phyloP scores from a whole-genome alignment of 2,797 vertebrate species.

The Mus spretus region DNA sequence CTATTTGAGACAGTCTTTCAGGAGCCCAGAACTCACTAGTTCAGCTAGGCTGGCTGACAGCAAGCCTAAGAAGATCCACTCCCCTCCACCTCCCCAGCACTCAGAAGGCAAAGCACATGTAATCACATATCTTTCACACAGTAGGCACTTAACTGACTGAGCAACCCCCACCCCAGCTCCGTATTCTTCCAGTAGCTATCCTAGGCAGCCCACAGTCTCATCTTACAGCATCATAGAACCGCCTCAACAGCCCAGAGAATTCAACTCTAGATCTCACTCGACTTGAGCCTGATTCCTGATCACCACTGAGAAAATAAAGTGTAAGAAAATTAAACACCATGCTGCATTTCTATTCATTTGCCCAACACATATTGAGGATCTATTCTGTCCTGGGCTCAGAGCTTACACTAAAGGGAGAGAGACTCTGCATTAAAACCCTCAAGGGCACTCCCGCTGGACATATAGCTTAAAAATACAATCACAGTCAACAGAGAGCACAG shows the following conservation, averaged over 20 bases:
- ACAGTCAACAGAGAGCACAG: accelerated
- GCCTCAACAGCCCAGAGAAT: neutral
- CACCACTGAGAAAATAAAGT: neutral
- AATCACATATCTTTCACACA: neutral
- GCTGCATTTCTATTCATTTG: no score
- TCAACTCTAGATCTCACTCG: neutral
- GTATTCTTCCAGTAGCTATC: neutral
- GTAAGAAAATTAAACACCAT: neutral
- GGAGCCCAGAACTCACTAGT: neutral
- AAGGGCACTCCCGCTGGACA: accelerated
- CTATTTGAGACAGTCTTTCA: neutral
- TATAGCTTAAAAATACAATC: neutral
- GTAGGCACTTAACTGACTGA: neutral
- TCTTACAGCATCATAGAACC: accelerated
- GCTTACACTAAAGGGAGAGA: neutral
- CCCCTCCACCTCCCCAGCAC: neutral
- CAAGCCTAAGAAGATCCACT: neutral
- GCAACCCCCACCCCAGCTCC: neutral
- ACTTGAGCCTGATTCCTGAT: neutral
- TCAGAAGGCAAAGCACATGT: neutral
- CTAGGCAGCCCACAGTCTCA: neutral
- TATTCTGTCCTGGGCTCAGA: neutral
- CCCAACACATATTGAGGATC: neutral
- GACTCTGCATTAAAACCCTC: neutral
- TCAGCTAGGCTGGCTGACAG: neutral